These are phyloP conservation scores for Didymodactylos carnosus DNA, from an alignment of 2,888 invertebrate species.

Conservation along the genomic window DNA sequence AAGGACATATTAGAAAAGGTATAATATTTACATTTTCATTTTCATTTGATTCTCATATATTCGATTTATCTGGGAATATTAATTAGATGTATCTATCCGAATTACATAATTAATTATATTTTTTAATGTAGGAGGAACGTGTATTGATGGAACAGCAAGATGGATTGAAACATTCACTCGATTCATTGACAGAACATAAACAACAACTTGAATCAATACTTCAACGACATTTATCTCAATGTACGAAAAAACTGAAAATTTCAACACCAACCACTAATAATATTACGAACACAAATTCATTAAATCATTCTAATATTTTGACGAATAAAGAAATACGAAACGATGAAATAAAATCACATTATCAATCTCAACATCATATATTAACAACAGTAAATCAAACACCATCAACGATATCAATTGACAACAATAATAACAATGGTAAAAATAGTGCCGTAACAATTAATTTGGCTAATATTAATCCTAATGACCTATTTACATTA, in stretches of 20 bases:
- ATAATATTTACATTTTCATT: background rate
- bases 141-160: background rate
- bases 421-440: background rate
- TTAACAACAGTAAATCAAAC: background rate
- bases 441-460: background rate
- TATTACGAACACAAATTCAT: background rate
- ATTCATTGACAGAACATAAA: background rate
- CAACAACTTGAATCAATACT: background rate
- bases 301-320: background rate
- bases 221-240: background rate
- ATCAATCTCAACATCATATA: no score
- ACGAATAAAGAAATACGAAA: no score
- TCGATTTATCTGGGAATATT: no score
- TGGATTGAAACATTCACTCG: background rate
- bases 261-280: background rate
- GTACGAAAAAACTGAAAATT: background rate
- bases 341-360: no score
- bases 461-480: background rate
- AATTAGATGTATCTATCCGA: no score
- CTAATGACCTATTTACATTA: background rate
- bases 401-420: background rate
- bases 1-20: conserved; percentile 59
- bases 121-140: background rate
- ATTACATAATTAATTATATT: background rate
- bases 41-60: no score